These are phyloP conservation scores for Campoplex capitator DNA, from an alignment of 2,888 invertebrate species.

Conservation along the genomic window DNA sequence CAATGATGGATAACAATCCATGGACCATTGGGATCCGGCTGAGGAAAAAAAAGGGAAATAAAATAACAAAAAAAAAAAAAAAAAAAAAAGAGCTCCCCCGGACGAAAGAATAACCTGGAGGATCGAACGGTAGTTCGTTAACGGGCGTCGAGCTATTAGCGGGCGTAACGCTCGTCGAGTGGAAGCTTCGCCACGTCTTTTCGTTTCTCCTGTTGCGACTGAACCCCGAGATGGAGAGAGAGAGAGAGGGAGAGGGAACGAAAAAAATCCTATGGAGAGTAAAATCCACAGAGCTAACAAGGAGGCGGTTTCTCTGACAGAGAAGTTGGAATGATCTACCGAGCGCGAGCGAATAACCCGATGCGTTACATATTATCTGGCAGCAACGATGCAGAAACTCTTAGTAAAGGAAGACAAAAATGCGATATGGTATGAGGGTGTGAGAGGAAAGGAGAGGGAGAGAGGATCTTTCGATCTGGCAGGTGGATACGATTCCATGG, in stretches of 20 bases:
- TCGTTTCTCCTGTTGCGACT: conserved; percentile 75
- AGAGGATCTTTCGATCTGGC: conserved; percentile 58
- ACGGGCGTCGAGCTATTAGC: conserved; percentile 82
- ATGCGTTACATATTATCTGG: conserved; percentile 59
- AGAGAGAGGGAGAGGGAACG: neutral
- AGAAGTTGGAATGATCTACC: conserved; percentile 82
- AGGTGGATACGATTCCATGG: conserved; percentile 71
- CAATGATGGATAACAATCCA: conserved; percentile 60
- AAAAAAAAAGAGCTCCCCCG: neutral
- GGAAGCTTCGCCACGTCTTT: conserved; percentile 75
- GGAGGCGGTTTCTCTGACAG: conserved; percentile 82
- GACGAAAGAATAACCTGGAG: conserved; percentile 20
- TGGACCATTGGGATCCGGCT: conserved; percentile 26
- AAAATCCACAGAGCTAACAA: conserved; percentile 80
- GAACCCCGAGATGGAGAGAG: conserved; percentile 73
- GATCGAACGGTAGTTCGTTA: conserved; percentile 82
- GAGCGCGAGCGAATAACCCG: conserved; percentile 74
- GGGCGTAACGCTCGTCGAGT: conserved; percentile 80
- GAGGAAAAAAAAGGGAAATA: neutral
- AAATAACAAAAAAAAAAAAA: neutral
- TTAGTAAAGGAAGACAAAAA: conserved; percentile 23
- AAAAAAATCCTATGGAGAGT: conserved; percentile 12
- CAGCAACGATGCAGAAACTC: conserved; percentile 49
- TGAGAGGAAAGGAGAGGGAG: conserved; percentile 18
- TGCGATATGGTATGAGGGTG: conserved; percentile 1